Base-by-base conservation (phyloP, 1,140 invertebrate genomes). In the Polypedilum pembai region DNA sequence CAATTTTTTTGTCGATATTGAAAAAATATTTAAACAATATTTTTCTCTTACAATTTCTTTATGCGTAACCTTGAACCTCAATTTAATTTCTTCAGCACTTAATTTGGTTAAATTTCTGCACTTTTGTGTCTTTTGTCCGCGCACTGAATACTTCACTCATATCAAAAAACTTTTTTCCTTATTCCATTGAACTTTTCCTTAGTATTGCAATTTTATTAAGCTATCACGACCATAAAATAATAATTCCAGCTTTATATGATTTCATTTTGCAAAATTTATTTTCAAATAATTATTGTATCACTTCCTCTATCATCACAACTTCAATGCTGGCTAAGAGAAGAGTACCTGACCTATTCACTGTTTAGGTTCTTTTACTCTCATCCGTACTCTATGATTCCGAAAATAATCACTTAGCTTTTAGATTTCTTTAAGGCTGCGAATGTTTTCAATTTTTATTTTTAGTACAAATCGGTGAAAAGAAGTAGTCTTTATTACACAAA, bases 401-500 rank as follows among this genome's bases (percentile, higher is more conserved):
- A 56, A 56, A 56, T 56, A 56, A 33, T n/a, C 12, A 56, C 45
- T 56, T 56, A 33, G 24, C 2, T 56, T 56, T 56, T 56, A 12
- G 45, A 56, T 56, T 56, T 56, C 45, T 56, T 56, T 4, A 56
- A 56, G 45, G 45, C 45, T 56, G 4, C n/a, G 12, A 56, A 56
- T 56, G 45, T 56, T 56, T 56, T 56, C 15, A 56, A 56, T 56
- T 56, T 33, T 33, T 56, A 56, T 56, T 56, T 56, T 56, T 56
- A 56, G 45, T 56, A 56, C 45, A 56, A n/a, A n/a, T 56, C 45
- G n/a, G 45, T 56, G n/a, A 56, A n/a, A 56, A 56, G 45, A 56
- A 56, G 12, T n/a, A 56, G 45, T 56, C 12, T 56, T 56, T 56
- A 15, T 33, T 33, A 3, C 2, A 33, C 24, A 33, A 33, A 33